phyloP scores from a whole-genome alignment of 2,797 vertebrate genomes.

The Glossophaga mutica region DNA sequence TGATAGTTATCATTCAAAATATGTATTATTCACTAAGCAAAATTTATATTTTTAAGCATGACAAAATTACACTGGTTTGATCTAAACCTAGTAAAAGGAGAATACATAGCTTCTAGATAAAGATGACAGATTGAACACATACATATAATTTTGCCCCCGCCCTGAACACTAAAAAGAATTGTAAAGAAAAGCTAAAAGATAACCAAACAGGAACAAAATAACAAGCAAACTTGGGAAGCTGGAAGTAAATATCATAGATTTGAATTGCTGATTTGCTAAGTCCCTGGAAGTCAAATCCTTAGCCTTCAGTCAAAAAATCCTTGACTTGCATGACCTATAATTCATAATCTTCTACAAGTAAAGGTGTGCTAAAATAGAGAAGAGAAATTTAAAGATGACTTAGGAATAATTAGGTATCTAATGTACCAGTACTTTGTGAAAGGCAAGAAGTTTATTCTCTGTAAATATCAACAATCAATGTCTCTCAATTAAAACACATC shows the following conservation, averaged over 20 bases:
- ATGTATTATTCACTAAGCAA: not conserved
- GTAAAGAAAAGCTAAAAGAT: not conserved
- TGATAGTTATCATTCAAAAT: not conserved
- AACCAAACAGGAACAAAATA: not conserved
- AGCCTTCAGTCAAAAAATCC: not conserved
- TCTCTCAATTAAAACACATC: not conserved
- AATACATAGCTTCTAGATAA: not conserved
- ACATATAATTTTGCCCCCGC: not conserved
- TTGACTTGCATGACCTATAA: not conserved
- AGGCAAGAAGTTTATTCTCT: not conserved
- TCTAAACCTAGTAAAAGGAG: not conserved
- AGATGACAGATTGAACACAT: not conserved
- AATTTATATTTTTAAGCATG: not conserved
- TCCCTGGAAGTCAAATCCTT: not conserved
- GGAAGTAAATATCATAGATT: not conserved
- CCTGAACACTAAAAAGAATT: not conserved
- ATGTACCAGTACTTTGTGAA: not conserved
- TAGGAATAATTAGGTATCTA: not conserved
- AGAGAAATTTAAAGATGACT: not conserved
- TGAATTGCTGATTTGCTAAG: not conserved
- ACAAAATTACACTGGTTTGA: not conserved
- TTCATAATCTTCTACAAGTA: not conserved
- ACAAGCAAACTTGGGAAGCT: not conserved
- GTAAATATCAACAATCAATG: not conserved
- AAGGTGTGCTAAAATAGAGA: not conserved